phyloP scores from a whole-genome alignment of 2,888 invertebrate genomes.

The Dryomyza anilis region DNA sequence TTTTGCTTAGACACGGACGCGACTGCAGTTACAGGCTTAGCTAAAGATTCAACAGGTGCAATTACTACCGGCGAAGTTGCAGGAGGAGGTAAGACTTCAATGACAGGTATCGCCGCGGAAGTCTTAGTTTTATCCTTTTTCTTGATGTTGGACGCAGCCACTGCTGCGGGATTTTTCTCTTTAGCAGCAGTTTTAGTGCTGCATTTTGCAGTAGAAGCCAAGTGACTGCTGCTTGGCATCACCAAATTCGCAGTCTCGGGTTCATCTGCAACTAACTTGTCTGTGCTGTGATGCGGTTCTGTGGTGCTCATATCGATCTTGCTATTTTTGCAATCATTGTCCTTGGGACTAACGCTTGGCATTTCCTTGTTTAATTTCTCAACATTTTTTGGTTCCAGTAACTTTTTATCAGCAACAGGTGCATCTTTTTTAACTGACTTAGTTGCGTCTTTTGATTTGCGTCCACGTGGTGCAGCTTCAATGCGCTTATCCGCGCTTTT shows the following conservation, averaged over 20 bases:
- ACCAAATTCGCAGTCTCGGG: conserved; percentile 37
- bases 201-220: conserved; percentile 31
- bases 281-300: background rate
- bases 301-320: too few species aligned
- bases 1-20: conserved; percentile 38
- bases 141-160: conserved; percentile 45
- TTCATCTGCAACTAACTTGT: background rate
- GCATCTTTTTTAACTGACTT: conserved; percentile 20
- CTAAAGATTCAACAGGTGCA: conserved; percentile 43
- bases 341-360: background rate
- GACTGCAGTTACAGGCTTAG: conserved; percentile 45
- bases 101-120: background rate
- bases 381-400: conserved; percentile 20
- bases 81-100: background rate
- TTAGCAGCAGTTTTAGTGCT: too few species aligned
- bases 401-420: conserved; percentile 25
- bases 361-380: background rate
- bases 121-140: conserved; percentile 34
- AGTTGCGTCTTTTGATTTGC: conserved; percentile 22
- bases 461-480: too few species aligned
- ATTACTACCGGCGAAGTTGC: conserved; percentile 8
- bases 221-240: conserved; percentile 31
- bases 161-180: conserved; percentile 45
- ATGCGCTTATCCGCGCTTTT: conserved; percentile 13
- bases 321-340: background rate